Evolutionary conservation across 2,113 vertebrate species (phyloP).

Genomic region (Oncorhynchus kisutch): DNA sequence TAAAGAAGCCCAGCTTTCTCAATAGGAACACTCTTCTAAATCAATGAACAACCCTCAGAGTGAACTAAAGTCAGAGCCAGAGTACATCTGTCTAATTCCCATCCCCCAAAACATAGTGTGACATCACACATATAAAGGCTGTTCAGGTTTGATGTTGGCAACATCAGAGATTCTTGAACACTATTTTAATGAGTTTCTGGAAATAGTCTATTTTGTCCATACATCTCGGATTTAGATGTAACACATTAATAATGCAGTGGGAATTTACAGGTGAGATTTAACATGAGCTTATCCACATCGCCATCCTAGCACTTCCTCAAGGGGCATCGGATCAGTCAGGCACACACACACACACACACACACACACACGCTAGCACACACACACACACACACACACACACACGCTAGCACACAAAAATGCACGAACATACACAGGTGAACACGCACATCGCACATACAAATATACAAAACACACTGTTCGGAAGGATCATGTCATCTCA

Average conservation of each 20-base stretch:
- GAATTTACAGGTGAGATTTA: constrained; percentile 56
- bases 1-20: too few relatives aligned
- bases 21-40: too few relatives aligned
- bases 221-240: constrained; percentile 33
- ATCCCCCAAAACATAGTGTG: too few relatives aligned
- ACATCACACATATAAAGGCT: too few relatives aligned
- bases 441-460: too few relatives aligned
- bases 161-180: not conserved
- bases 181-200: constrained; percentile 41
- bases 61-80: too few relatives aligned
- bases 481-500: too few relatives aligned
- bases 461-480: not conserved
- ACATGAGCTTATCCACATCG: constrained; percentile 43
- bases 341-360: not conserved
- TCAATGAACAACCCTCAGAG: too few relatives aligned
- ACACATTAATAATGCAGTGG: constrained; percentile 54
- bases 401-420: not conserved
- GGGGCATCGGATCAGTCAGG: not conserved
- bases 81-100: too few relatives aligned
- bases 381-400: not conserved
- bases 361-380: not conserved
- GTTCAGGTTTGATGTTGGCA: not conserved
- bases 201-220: constrained; percentile 50
- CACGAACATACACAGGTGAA: not conserved
- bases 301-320: constrained; percentile 12